phyloP scores from a whole-genome alignment of 2,888 invertebrate species.

The Rhodophaea formosa region DNA sequence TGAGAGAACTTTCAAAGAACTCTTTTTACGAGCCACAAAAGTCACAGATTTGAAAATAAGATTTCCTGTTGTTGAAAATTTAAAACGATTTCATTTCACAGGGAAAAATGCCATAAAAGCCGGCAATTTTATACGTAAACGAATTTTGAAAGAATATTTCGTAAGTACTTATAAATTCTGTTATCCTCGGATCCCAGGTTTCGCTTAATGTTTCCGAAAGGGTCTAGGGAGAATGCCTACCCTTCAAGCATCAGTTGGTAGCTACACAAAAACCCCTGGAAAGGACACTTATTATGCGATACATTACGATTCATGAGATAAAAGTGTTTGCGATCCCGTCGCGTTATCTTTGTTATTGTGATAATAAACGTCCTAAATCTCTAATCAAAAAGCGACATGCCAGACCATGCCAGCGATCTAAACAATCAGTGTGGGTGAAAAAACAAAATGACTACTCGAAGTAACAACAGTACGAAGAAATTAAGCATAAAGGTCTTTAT shows the following conservation, averaged over 20 bases:
- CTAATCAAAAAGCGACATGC: background rate
- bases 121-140: background rate
- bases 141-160: conserved; percentile 1
- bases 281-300: conserved; percentile 35
- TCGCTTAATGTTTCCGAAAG: conserved; percentile 49
- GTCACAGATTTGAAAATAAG: conserved; percentile 8
- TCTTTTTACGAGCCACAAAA: conserved; percentile 8
- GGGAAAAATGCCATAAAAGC: background rate
- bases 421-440: background rate
- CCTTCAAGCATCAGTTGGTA: conserved; percentile 22
- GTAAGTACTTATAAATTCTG: conserved; percentile 13
- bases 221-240: conserved; percentile 35
- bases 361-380: conserved; percentile 1
- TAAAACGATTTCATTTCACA: conserved; percentile 12
- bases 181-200: conserved; percentile 37
- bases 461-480: background rate
- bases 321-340: conserved; percentile 30
- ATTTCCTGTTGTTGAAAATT: background rate
- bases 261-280: conserved; percentile 26
- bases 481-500: background rate
- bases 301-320: conserved; percentile 50
- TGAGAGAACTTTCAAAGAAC: conserved; percentile 7
- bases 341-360: conserved; percentile 19
- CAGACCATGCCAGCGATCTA: background rate
- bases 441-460: background rate